Base-by-base conservation (phyloP, 2,888 invertebrate genomes). In the Chymomyza fuscimana region DNA sequence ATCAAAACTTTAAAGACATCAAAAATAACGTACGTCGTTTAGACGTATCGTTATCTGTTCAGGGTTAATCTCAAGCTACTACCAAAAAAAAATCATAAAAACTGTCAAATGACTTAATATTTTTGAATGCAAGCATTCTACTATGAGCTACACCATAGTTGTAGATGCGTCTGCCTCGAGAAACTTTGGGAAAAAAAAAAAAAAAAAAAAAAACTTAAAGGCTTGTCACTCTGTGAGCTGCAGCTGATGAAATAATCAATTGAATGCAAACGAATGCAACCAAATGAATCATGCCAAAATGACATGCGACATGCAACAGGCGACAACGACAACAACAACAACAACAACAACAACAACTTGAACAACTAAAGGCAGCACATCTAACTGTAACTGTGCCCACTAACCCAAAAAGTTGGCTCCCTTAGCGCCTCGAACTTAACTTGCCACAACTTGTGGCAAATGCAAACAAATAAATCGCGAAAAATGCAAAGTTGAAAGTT, bases 401-500 rank as follows among this genome's bases (percentile, higher is more conserved):
- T 80, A 87, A 79, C 81, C 86, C 83, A 82, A 80, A 78, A 46
- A 46, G 40, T 46, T 46, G 40, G 40, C 40, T 46, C 40, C 40
- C 40, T 46, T 46, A 46, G 40, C 40, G 40, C 40, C 40, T 46
- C 12, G 7, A 46, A 10, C 40, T 46, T 12, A 46, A 46, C 40
- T 46, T 46, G 40, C 40, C 40, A 67, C 76, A 72, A 5, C 52
- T 32, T 32, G 32, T 32, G 32, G 52, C 58, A 58, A 16, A 63
- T 58, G 32, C 63, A 29, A 25, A 67, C 12, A 40, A 56, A 67
- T 15, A 29, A 62, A 59, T 59, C 67, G 72, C 65, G 32, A 72
- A 59, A 69, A 72, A 82, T 73, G 73, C 75, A 83, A 86, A 84
- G 83, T 88, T 88, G 83, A 84, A 84, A 83, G 88, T 83, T 84